phyloP scores from a whole-genome alignment of 1,140 invertebrate species.

The Heliothis subflexa region DNA sequence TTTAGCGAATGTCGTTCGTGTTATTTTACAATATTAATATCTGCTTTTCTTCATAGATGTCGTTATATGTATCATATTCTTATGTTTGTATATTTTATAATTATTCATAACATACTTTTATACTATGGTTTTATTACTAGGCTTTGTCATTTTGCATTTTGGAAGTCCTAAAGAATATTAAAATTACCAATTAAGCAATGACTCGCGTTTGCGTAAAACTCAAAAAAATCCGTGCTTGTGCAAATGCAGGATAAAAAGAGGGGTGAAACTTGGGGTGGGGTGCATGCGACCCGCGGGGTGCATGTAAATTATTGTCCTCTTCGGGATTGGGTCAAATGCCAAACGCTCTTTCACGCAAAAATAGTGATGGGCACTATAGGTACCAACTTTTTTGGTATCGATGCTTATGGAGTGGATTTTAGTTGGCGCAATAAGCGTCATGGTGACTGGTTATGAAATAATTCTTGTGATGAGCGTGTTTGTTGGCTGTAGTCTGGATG shows the following conservation, averaged over 20 bases:
- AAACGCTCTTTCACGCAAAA: constrained; percentile 53
- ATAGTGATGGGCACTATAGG: constrained; percentile 37
- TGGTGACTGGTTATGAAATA: no score
- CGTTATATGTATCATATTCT: neutral
- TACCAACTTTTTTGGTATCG: neutral
- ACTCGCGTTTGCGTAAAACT: constrained; percentile 1
- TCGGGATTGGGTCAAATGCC: constrained; percentile 58
- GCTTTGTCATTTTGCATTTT: no score
- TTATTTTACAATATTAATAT: constrained; percentile 23
- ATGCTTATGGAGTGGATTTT: no score
- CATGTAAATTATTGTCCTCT: constrained; percentile 61
- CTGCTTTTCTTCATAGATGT: constrained; percentile 5
- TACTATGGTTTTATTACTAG: no score
- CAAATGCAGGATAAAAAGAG: neutral
- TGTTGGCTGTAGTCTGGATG: no score
- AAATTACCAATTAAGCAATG: neutral
- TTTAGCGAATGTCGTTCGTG: neutral
- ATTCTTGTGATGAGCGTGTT: no score
- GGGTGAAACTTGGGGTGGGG: constrained; percentile 4
- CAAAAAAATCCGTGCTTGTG: constrained; percentile 1
- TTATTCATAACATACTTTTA: no score
- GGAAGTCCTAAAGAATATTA: no score
- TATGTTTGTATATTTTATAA: neutral
- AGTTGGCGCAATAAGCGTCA: no score
- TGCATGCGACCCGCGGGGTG: constrained; percentile 40